Conservation (phyloP, 2,113 vertebrate genomes). For the Mus musculus region GRCm39 chr11:18925001-18925500, state of each 20-base stretch:
- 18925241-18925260: background rate
- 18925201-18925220: background rate
- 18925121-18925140: background rate
- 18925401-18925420: background rate
- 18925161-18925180: background rate
- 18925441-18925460: background rate
- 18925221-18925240: background rate
- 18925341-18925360: background rate
- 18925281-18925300: background rate
- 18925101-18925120: background rate
- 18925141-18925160: background rate
- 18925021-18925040: background rate
- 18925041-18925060: background rate
- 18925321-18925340: accelerated
- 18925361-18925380: background rate
- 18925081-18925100: background rate
- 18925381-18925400: background rate
- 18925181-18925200: background rate
- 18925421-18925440: background rate
- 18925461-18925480: background rate
- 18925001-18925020: background rate
- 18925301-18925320: accelerated
- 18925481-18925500: background rate
- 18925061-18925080: background rate
- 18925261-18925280: background rate